Conservation (phyloP, 2,797 vertebrate genomes). For the Nyctalus aviator region DNA sequence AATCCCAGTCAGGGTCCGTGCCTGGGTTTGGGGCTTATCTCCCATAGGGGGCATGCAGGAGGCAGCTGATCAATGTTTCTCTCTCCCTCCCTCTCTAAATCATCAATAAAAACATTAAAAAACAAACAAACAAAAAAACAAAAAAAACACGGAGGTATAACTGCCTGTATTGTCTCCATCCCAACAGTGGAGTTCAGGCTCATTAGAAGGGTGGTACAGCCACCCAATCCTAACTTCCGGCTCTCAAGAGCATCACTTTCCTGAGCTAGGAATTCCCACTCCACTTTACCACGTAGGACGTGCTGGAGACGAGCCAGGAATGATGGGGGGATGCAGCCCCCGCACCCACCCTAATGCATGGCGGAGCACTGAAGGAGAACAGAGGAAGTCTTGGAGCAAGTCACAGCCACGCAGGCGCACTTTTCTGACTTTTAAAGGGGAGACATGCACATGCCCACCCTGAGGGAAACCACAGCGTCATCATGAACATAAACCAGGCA, state of each 20-base stretch:
- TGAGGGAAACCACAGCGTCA: neutral
- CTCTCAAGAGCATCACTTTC: neutral
- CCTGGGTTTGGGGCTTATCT: neutral
- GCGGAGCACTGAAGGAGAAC: neutral
- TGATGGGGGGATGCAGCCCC: neutral
- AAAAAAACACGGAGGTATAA: neutral
- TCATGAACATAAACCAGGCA: neutral
- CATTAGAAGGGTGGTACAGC: neutral
- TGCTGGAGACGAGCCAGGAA: neutral
- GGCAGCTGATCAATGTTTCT: neutral
- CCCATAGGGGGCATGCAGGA: neutral
- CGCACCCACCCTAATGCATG: neutral
- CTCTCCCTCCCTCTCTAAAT: neutral
- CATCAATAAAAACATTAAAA: neutral
- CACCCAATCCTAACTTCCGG: neutral
- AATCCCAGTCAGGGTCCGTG: neutral
- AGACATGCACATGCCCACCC: accelerated
- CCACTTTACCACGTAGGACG: neutral
- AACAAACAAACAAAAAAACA: too few relatives aligned
- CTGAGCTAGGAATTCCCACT: neutral
- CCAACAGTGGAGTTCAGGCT: too few relatives aligned
- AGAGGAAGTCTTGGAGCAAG: neutral
- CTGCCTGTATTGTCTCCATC: neutral
- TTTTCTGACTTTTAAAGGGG: neutral
- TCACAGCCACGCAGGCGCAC: neutral